Conservation (phyloP, 2,888 invertebrate genomes). For the Periphyllus acericola region DNA sequence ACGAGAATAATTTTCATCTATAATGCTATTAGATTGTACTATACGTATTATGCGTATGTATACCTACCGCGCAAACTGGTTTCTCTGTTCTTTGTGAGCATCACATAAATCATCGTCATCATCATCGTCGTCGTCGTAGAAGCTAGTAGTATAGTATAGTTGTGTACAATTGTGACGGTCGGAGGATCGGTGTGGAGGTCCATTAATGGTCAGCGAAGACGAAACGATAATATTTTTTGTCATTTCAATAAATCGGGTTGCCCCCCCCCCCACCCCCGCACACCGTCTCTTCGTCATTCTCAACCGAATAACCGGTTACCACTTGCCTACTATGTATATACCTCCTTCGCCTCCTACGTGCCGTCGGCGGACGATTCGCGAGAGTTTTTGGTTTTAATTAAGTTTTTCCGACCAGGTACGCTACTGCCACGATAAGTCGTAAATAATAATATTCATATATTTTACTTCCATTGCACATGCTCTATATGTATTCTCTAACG, state of each 20-base stretch:
- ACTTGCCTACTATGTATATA: not conserved
- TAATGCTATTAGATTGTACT: not conserved
- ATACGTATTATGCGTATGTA: too few species aligned
- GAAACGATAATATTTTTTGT: slow-evolving; percentile 50
- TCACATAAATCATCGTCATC: slow-evolving; percentile 47
- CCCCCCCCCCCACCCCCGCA: not conserved
- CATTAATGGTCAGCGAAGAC: slow-evolving; percentile 52
- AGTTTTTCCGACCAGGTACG: not conserved
- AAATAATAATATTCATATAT: too few species aligned
- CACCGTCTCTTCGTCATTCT: too few species aligned
- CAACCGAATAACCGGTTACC: slow-evolving; percentile 17
- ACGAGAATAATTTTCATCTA: slow-evolving; percentile 28
- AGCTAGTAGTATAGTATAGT: not conserved
- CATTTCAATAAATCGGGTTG: slow-evolving; percentile 58
- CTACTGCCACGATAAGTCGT: too few species aligned
- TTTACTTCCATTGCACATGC: not conserved
- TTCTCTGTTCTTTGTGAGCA: slow-evolving; percentile 46
- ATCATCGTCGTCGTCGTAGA: slow-evolving; percentile 3
- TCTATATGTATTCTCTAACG: not conserved
- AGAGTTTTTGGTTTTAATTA: slow-evolving; percentile 21
- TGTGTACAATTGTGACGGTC: not conserved
- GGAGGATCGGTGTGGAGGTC: not conserved
- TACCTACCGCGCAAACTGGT: slow-evolving; percentile 45
- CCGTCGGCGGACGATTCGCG: slow-evolving; percentile 5
- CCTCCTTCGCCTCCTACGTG: slow-evolving; percentile 14